Evolutionary conservation across 37 sponge, comb jelly and placozoan species (phyloP).

Genomic region (Aplysina aerophoba): DNA sequence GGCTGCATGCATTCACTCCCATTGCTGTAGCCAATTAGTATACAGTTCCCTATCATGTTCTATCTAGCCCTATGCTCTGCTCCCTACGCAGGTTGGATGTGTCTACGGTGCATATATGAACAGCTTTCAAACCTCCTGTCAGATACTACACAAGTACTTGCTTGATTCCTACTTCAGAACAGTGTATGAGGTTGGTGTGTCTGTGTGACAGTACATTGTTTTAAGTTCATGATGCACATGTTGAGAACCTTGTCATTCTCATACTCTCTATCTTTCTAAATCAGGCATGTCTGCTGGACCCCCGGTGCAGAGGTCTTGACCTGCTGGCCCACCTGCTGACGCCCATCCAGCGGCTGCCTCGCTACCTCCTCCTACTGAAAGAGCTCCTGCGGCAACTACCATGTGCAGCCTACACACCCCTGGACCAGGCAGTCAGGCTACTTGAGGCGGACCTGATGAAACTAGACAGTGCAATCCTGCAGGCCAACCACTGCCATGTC

Average conservation of each 20-base stretch:
- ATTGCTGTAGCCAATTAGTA: too few species aligned
- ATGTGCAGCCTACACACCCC: constrained; percentile 27
- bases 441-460: constrained; percentile 43
- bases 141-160: constrained; percentile 52
- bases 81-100: constrained; percentile 36
- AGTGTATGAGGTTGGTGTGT: constrained; percentile 4
- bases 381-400: constrained; percentile 57
- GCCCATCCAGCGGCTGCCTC: constrained; percentile 71
- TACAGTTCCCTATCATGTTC: too few species aligned
- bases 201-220: not conserved
- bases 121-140: constrained; percentile 60
- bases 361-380: constrained; percentile 69
- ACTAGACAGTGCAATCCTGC: constrained; percentile 37
- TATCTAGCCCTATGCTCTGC: not conserved
- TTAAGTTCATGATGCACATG: not conserved
- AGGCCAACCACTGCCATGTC: not conserved
- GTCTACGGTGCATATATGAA: constrained; percentile 70
- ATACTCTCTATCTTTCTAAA: too few species aligned
- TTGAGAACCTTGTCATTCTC: not conserved
- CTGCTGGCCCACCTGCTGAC: constrained; percentile 66
- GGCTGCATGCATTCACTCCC: not conserved
- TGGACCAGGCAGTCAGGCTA: constrained; percentile 32
- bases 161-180: constrained; percentile 18
- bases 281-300: constrained; percentile 34
- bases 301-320: constrained; percentile 54